Evolutionary conservation across 1,140 invertebrate genomes (phyloP), one percentile per base, ranked within the genome.

Genomic region (Drosophila yakuba): DNA sequence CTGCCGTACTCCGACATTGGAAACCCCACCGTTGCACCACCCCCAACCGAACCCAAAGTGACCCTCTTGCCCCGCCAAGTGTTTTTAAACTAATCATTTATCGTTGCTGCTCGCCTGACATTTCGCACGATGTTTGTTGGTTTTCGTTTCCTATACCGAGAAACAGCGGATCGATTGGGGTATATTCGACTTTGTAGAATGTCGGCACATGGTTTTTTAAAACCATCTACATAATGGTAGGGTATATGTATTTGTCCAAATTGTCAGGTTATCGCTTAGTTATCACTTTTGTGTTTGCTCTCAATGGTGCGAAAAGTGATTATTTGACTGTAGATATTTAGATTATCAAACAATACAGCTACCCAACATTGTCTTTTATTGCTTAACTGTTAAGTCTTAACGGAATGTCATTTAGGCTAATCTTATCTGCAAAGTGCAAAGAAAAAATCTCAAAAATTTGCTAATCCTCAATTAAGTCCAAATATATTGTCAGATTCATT

Each of bases 51-150:
- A 44, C 38, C 14, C 20, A 25, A 43, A 25, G 17, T 38, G 14
- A 11, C 43, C 8, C 6, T 43, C 43, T 17, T 11, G 15, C 55
- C 35, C 47, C 51, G 36, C 28, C 69, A 56, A 76, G 67, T 47
- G 50, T 77, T 77, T 69, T 78, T 78, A 74, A 74, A 63, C 52
- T 66, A 82, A 82, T 83, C 80, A 78, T 78, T 82, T 78, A 82
- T 78, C 41, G 61, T 64, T 47, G 60, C 38, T 67, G 23, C 62
- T 68, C 62, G 71, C 56, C 54, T 78, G 69, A 78, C 61, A 82
- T 59, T 50, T 61, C 60, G 51, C 66, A 71, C 67, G 44, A 71
- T 71, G 67, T 50, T 71, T 71, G 67, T 58, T 51, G 51, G 36
- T 51, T 71, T 48, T 71, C 20, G 67, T 39, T 69, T 69, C 55